phyloP scores from a whole-genome alignment of 2,888 invertebrate genomes.

The Aleiodes leptofemur region DNA sequence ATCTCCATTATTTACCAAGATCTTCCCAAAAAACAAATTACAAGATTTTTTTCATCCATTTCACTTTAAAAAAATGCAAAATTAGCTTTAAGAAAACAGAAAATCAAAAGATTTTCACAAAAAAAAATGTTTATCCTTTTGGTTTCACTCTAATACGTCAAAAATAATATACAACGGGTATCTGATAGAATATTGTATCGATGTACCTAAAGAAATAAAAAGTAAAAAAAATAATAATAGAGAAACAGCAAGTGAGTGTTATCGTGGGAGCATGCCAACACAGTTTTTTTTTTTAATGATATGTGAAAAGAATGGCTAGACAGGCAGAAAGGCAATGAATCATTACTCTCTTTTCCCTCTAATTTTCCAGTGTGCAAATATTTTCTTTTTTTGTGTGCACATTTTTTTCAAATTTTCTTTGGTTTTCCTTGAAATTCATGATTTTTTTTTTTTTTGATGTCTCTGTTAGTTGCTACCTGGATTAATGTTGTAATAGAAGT shows the following conservation, averaged over 20 bases:
- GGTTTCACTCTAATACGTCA: not conserved
- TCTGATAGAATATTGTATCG: constrained; percentile 62
- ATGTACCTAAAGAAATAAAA: constrained; percentile 28
- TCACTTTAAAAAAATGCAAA: too few species aligned
- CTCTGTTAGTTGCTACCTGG: constrained; percentile 83
- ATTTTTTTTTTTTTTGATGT: constrained; percentile 26
- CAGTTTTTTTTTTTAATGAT: constrained; percentile 3
- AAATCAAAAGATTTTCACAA: too few species aligned
- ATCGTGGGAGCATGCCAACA: constrained; percentile 49
- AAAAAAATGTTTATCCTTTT: not conserved
- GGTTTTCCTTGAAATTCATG: not conserved
- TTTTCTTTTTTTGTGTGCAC: not conserved
- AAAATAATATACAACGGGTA: constrained; percentile 64
- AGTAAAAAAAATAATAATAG: constrained; percentile 39
- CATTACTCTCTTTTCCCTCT: constrained; percentile 2
- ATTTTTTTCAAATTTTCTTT: not conserved
- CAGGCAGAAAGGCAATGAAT: constrained; percentile 25
- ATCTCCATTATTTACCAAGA: too few species aligned
- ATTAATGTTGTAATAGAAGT: constrained; percentile 99
- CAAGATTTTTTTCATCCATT: too few species aligned
- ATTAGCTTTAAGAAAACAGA: too few species aligned
- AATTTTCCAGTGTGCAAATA: not conserved
- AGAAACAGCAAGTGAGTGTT: constrained; percentile 38
- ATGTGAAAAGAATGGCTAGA: constrained; percentile 22
- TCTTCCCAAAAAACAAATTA: too few species aligned